Conservation (phyloP, 2,888 invertebrate species). For the Tachystola acroxantha region DNA sequence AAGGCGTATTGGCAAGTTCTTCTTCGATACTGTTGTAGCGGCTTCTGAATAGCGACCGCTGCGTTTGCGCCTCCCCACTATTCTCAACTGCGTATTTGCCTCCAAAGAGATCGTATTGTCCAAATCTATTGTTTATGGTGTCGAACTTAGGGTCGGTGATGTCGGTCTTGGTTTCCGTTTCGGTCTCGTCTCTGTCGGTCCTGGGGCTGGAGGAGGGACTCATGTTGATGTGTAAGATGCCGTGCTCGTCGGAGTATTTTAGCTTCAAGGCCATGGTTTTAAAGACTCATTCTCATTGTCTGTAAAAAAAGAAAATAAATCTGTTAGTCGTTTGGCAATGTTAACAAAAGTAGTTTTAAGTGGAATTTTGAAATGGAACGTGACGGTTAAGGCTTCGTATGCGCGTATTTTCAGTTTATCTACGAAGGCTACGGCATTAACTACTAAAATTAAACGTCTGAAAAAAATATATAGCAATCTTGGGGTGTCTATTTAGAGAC, state of each 20-base stretch:
- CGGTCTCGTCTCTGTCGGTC: slow-evolving; percentile 11
- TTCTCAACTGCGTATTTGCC: slow-evolving; percentile 46
- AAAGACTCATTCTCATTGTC: slow-evolving; percentile 10
- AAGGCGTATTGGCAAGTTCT: slow-evolving; percentile 71
- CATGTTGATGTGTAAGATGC: slow-evolving; percentile 69
- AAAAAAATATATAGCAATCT: too few species aligned
- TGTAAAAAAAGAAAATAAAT: not conserved
- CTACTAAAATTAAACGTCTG: too few species aligned
- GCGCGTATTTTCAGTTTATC: too few species aligned
- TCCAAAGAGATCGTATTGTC: slow-evolving; percentile 64
- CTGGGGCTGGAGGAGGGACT: slow-evolving; percentile 45
- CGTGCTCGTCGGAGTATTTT: slow-evolving; percentile 70
- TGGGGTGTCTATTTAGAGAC: too few species aligned
- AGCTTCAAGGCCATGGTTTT: slow-evolving; percentile 60
- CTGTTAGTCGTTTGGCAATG: too few species aligned
- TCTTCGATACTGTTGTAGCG: slow-evolving; percentile 73
- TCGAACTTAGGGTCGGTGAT: slow-evolving; percentile 58
- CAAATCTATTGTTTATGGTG: slow-evolving; percentile 65
- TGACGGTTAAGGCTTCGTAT: too few species aligned
- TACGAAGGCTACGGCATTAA: too few species aligned
- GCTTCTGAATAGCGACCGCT: slow-evolving; percentile 62
- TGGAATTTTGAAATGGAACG: too few species aligned
- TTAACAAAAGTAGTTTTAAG: too few species aligned
- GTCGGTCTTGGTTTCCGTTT: slow-evolving; percentile 25
- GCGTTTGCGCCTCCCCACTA: slow-evolving; percentile 35